A percentile compares a stretch with the other conserved stretches of the same genome.
Evolutionary conservation across 1,140 invertebrate genomes (phyloP).

Genomic region (Periplaneta americana): DNA sequence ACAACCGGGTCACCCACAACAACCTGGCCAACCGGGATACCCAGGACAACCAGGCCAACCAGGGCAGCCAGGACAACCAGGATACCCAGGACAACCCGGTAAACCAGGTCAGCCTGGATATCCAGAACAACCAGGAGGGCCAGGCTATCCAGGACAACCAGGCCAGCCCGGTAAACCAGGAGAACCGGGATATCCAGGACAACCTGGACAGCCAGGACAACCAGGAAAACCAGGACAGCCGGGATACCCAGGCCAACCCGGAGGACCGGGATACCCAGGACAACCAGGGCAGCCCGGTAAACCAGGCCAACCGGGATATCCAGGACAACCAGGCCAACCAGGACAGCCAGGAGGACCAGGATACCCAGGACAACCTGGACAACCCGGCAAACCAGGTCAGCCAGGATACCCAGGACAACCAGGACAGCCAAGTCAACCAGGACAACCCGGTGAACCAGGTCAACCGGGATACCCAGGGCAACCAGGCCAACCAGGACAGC

Average conservation of each 20-base stretch:
- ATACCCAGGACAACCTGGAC: slow-evolving; percentile 3
- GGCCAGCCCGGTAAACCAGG: slow-evolving; percentile 24
- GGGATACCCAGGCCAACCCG: slow-evolving; percentile 26
- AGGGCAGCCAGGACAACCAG: slow-evolving; percentile 12
- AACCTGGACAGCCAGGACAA: slow-evolving; percentile 23
- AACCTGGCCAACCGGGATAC: slow-evolving; percentile 7
- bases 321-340: neutral
- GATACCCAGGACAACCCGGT: slow-evolving; percentile 12
- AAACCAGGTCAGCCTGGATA: slow-evolving; percentile 2
- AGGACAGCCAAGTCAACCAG: neutral
- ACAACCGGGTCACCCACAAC: neutral
- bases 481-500: neutral
- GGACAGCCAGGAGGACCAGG: slow-evolving; percentile 26
- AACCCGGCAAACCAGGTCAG: slow-evolving; percentile 13
- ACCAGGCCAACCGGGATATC: slow-evolving; percentile 1
- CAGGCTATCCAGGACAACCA: slow-evolving; percentile 20
- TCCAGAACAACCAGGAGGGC: neutral
- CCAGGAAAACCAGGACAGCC: slow-evolving; percentile 28
- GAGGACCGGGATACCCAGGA: slow-evolving; percentile 26
- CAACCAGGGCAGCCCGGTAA: slow-evolving; percentile 17
- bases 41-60: slow-evolving; percentile 20
- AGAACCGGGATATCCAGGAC: slow-evolving; percentile 20
- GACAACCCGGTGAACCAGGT: neutral
- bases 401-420: neutral
- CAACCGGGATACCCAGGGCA: neutral